A percentile compares a stretch with the other conserved stretches of the same genome.
Evolutionary conservation across 2,113 vertebrate species (phyloP).

Genomic region (Heliornis fulica): DNA sequence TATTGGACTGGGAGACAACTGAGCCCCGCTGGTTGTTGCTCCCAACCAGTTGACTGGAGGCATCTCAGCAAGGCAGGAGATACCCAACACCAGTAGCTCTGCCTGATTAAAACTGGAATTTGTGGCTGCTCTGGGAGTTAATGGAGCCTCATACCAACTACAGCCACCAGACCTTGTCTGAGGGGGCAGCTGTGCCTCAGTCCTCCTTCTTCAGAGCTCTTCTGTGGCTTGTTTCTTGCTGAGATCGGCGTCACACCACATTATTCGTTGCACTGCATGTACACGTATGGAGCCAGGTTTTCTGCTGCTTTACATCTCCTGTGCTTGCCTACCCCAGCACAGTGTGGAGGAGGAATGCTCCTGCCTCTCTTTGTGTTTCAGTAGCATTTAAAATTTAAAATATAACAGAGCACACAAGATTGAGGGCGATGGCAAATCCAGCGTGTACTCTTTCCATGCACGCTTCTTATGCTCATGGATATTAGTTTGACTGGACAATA

Average conservation of each 20-base stretch:
- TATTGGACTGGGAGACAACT: neutral
- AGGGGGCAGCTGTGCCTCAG: neutral
- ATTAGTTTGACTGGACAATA: neutral
- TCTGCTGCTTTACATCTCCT: neutral
- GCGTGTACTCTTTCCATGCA: neutral
- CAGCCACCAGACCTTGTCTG: neutral
- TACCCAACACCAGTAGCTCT: neutral
- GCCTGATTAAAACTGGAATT: neutral
- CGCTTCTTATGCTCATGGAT: neutral
- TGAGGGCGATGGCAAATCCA: neutral
- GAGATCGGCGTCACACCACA: neutral
- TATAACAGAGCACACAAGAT: neutral
- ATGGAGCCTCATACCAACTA: neutral
- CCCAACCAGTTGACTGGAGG: neutral
- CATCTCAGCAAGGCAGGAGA: neutral
- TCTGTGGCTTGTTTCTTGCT: neutral
- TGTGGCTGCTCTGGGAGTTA: neutral
- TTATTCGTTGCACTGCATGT: neutral
- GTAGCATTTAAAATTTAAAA: neutral
- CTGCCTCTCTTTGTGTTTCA: neutral
- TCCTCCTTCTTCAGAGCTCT: neutral
- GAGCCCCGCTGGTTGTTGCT: neutral
- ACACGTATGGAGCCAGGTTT: neutral
- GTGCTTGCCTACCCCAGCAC: neutral
- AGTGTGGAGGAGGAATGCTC: neutral